A percentile compares a stretch with the other conserved stretches of the same genome.
Evolutionary conservation across 2,888 invertebrate species (phyloP).

Genomic region (Gisinianus flammeolus): DNA sequence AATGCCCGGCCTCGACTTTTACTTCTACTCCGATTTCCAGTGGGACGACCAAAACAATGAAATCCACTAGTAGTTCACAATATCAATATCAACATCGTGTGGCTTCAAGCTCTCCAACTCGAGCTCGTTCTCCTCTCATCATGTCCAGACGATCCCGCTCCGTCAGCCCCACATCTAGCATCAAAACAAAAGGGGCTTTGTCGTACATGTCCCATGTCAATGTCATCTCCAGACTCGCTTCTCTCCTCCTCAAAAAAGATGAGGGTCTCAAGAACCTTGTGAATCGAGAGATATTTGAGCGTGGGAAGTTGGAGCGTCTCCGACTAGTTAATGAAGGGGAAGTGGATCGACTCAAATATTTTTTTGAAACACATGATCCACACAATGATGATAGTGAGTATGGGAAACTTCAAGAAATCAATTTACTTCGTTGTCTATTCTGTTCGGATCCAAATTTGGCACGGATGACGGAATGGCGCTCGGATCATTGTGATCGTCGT

Average conservation of each 20-base stretch:
- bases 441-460: conserved; percentile 58
- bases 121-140: conserved; percentile 15
- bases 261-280: conserved; percentile 50
- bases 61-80: conserved; percentile 23
- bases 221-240: conserved; percentile 84
- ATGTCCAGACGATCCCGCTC: conserved; percentile 39
- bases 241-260: conserved; percentile 64
- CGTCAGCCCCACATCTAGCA: conserved; percentile 31
- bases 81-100: conserved; percentile 32
- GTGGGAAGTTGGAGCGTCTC: conserved; percentile 61
- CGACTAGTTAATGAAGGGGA: conserved; percentile 77
- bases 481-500: conserved; percentile 42
- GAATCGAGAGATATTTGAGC: conserved; percentile 51
- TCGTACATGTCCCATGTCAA: conserved; percentile 84
- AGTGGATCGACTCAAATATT: conserved; percentile 76
- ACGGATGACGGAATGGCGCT: conserved; percentile 51
- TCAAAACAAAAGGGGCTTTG: conserved; percentile 36
- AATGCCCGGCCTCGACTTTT: background rate
- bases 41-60: conserved; percentile 10
- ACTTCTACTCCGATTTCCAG: background rate
- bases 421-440: conserved; percentile 55
- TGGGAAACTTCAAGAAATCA: conserved; percentile 49
- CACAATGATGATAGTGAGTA: conserved; percentile 42
- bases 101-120: conserved; percentile 7
- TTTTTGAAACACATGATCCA: conserved; percentile 70